Evolutionary conservation across 1,140 invertebrate species (phyloP).

Genomic region (Neuroterus valhalla): DNA sequence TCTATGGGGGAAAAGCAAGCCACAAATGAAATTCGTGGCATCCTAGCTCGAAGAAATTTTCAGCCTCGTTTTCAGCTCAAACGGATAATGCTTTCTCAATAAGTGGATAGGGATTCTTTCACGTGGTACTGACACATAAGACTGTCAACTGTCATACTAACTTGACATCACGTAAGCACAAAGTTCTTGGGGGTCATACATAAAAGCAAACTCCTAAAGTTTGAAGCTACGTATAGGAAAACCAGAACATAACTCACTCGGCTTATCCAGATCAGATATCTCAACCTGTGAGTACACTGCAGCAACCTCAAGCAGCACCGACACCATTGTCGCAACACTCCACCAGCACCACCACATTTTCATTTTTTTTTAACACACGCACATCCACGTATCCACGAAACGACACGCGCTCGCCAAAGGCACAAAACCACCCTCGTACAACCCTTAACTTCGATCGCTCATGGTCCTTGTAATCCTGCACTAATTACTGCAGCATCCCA

Average conservation of each 20-base stretch:
- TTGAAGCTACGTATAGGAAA: conserved; percentile 16
- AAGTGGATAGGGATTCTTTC: background rate
- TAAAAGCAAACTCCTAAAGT: background rate
- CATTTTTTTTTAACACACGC: conserved; percentile 32
- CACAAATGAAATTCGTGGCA: background rate
- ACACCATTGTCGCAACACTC: conserved; percentile 56
- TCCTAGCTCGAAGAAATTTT: background rate
- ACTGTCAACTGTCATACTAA: too few relatives aligned
- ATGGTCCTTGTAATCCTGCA: conserved; percentile 33
- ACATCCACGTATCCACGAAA: conserved; percentile 30
- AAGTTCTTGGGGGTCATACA: background rate
- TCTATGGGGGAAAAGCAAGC: background rate
- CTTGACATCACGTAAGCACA: background rate
- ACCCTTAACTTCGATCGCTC: conserved; percentile 19
- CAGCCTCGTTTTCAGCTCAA: background rate
- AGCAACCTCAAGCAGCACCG: conserved; percentile 45
- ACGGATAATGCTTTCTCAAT: background rate
- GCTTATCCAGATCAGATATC: conserved; percentile 68
- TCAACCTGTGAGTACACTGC: conserved; percentile 53
- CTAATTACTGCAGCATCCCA: conserved; percentile 35
- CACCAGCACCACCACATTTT: conserved; percentile 65
- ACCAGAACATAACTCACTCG: conserved; percentile 62
- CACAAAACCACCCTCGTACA: conserved; percentile 32
- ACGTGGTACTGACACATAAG: background rate
- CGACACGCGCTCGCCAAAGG: conserved; percentile 4